phyloP scores from a whole-genome alignment of 2,797 vertebrate genomes.

The Melanotaenia boesemani region DNA sequence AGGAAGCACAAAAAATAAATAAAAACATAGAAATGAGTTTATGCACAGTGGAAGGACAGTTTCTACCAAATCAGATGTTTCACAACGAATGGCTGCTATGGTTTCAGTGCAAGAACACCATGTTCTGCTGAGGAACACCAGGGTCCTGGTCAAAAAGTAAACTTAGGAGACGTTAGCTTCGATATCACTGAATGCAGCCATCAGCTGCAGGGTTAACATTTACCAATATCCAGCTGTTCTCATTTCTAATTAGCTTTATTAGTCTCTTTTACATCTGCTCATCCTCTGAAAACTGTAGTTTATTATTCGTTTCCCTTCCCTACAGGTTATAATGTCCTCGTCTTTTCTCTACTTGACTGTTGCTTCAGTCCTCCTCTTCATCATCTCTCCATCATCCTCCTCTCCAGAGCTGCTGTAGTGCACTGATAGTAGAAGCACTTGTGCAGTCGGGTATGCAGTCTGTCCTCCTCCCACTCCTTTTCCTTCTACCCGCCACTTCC shows the following conservation, averaged over 20 bases:
- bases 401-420: constrained; percentile 75
- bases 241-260: background rate
- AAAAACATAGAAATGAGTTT: no score
- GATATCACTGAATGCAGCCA: no score
- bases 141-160: no score
- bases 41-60: no score
- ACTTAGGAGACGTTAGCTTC: no score
- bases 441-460: constrained; percentile 67
- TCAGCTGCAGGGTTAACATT: no score
- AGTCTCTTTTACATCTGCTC: background rate
- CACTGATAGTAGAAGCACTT: constrained; percentile 64
- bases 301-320: background rate
- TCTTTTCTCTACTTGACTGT: background rate
- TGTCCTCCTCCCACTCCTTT: constrained; percentile 38
- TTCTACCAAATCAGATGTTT: no score
- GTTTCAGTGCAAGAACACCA: no score
- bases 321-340: background rate
- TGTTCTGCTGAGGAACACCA: no score
- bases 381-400: constrained; percentile 56
- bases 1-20: no score
- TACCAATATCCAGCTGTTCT: no score
- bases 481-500: constrained; percentile 75
- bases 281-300: background rate
- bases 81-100: no score
- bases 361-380: constrained; percentile 28